A percentile compares a stretch with the other conserved stretches of the same genome.
Conservation (phyloP, 2,113 vertebrate genomes). For the Elachura formosa region DNA sequence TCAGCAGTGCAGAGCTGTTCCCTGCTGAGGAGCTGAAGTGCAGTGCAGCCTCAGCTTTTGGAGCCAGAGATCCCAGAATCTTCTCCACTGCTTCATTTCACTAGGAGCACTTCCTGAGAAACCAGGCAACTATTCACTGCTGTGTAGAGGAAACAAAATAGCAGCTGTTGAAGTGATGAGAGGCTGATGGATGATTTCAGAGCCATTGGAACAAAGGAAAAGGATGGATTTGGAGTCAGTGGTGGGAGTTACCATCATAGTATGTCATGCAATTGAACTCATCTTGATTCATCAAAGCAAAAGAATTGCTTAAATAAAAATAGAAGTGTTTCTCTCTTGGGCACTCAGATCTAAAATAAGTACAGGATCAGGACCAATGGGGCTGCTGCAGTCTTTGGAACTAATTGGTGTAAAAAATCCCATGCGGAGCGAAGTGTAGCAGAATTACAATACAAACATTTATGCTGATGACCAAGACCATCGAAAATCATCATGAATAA, state of each 20-base stretch:
- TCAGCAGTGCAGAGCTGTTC: background rate
- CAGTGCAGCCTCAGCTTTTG: background rate
- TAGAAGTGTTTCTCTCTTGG: background rate
- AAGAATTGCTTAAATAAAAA: background rate
- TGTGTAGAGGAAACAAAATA: background rate
- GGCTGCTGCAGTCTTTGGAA: background rate
- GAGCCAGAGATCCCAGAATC: background rate
- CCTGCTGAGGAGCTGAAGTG: background rate
- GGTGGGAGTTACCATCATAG: background rate
- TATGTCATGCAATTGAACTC: background rate
- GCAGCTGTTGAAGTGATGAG: background rate
- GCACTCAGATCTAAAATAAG: background rate
- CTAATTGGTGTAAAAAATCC: background rate
- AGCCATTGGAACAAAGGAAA: background rate
- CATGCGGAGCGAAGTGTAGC: background rate
- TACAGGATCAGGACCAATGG: background rate
- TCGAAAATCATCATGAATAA: background rate
- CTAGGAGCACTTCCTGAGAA: background rate
- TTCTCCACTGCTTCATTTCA: background rate
- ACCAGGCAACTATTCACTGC: accelerated
- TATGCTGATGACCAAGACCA: background rate
- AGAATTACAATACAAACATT: background rate
- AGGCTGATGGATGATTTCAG: background rate
- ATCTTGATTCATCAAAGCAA: background rate
- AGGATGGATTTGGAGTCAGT: background rate